phyloP scores from a whole-genome alignment of 2,797 vertebrate species.

The Ispidina picta region DNA sequence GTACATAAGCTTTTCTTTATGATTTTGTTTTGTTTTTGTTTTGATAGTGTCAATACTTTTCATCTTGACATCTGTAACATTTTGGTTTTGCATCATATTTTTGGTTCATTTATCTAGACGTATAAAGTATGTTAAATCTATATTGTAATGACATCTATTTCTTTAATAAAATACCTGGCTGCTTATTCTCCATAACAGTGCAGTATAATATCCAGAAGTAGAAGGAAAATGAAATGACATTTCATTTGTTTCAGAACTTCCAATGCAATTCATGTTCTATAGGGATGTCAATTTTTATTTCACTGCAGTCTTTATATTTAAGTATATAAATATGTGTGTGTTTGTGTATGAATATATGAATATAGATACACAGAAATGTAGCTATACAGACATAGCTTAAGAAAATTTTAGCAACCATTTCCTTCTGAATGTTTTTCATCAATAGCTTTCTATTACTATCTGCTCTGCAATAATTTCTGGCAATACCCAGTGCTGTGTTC shows the following conservation, averaged over 20 bases:
- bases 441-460: not conserved
- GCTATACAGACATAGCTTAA: not conserved
- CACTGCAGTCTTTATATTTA: not conserved
- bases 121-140: not conserved
- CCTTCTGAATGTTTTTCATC: not conserved
- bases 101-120: not conserved
- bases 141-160: not conserved
- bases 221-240: not conserved
- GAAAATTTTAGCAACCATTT: not conserved
- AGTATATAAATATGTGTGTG: not conserved
- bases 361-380: not conserved
- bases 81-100: not conserved
- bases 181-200: not conserved
- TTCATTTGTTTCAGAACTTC: not conserved
- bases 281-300: not conserved
- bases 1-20: not conserved
- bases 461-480: not conserved
- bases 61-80: not conserved
- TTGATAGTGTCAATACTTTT: not conserved
- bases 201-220: not conserved
- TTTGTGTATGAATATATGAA: not conserved
- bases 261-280: not conserved
- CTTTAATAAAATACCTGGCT: not conserved
- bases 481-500: not conserved
- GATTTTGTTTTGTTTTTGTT: not conserved